phyloP scores from a whole-genome alignment of 2,888 invertebrate species.

The Cephalotes varians region DNA sequence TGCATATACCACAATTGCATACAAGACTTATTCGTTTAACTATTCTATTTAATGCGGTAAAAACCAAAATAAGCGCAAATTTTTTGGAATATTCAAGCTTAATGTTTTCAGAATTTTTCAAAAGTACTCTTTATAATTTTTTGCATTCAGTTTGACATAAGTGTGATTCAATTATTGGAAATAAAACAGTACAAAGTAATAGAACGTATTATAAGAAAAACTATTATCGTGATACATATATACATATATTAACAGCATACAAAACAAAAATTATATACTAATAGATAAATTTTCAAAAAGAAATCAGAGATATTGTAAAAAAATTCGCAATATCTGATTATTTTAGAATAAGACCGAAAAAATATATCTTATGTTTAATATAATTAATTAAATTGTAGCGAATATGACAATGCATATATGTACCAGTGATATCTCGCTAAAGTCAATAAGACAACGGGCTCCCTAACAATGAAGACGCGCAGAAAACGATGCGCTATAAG shows the following conservation, averaged over 20 bases:
- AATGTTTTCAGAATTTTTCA: neutral
- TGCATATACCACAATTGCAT: neutral
- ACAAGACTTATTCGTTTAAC: neutral
- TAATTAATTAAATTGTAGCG: neutral
- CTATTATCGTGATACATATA: neutral
- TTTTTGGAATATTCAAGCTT: neutral
- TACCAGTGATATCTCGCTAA: neutral
- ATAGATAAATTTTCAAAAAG: neutral
- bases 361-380: neutral
- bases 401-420: neutral
- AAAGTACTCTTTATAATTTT: neutral
- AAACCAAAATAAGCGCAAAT: neutral
- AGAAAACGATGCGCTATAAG: slow-evolving; percentile 54
- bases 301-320: neutral
- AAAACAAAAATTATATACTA: neutral
- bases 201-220: neutral
- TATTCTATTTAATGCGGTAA: neutral
- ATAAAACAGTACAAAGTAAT: neutral
- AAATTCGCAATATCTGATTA: neutral
- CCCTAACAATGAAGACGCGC: slow-evolving; percentile 17
- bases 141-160: neutral
- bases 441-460: slow-evolving; percentile 9
- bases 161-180: neutral
- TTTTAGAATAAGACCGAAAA: neutral
- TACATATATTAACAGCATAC: neutral